Conservation (phyloP, 2,113 vertebrate genomes). For the Fulmarus glacialis region DNA sequence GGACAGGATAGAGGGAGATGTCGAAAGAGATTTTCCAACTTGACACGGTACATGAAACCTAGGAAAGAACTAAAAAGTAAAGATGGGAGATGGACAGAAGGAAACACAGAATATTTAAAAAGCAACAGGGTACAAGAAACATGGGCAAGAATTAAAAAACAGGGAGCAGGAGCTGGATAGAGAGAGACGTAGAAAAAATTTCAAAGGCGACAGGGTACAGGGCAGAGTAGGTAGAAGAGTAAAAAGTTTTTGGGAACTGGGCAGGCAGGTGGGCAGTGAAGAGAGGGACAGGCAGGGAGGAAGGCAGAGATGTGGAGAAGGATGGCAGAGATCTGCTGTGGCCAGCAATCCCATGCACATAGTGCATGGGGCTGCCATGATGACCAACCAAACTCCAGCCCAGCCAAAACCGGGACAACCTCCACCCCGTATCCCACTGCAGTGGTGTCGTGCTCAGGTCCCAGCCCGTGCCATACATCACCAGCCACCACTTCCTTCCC, state of each 20-base stretch:
- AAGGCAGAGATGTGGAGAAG: background rate
- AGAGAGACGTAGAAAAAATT: background rate
- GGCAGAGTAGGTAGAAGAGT: background rate
- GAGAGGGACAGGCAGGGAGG: background rate
- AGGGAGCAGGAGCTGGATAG: background rate
- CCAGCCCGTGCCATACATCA: background rate
- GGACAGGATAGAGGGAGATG: background rate
- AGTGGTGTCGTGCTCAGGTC: background rate
- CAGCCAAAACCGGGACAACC: too few species aligned
- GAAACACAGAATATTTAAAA: background rate
- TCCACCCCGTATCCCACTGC: too few species aligned
- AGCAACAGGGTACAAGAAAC: background rate
- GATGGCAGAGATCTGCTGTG: background rate
- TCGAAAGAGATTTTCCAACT: background rate
- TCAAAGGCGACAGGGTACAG: background rate
- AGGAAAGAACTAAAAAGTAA: background rate
- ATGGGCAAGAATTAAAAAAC: background rate
- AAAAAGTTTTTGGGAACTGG: background rate
- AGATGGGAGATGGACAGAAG: background rate
- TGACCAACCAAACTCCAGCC: too few species aligned
- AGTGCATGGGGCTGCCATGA: background rate
- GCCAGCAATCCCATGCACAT: background rate
- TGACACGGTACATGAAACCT: background rate
- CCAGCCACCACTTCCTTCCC: background rate
- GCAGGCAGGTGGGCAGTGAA: background rate